Percentiles rank a stretch among this genome's conserved stretches.
Conservation (phyloP, 2,888 invertebrate genomes). For the Sclerodermus sp. region DNA sequence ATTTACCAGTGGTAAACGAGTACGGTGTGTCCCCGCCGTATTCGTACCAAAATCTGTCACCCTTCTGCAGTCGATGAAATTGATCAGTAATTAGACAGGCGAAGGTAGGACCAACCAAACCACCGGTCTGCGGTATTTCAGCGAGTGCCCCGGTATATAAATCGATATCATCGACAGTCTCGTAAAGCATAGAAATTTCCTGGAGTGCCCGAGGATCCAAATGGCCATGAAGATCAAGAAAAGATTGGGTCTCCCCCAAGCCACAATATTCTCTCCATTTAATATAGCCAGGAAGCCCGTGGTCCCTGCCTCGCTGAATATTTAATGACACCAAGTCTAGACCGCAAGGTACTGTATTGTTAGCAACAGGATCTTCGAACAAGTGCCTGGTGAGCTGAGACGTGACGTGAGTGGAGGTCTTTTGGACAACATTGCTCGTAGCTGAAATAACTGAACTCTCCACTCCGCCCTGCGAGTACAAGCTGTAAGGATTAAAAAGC, state of each 20-base stretch:
- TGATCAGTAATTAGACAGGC: constrained; percentile 85
- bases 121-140: constrained; percentile 71
- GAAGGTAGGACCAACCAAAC: constrained; percentile 82
- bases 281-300: constrained; percentile 79
- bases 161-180: constrained; percentile 83
- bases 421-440: constrained; percentile 50
- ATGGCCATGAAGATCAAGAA: constrained; percentile 66
- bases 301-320: constrained; percentile 87
- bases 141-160: constrained; percentile 85
- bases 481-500: constrained; percentile 77
- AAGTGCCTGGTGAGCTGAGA: constrained; percentile 66
- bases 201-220: constrained; percentile 68
- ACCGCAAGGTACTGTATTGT: constrained; percentile 64
- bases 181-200: constrained; percentile 68
- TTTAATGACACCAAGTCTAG: constrained; percentile 85
- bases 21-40: constrained; percentile 60
- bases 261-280: constrained; percentile 78
- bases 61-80: constrained; percentile 77
- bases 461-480: constrained; percentile 67
- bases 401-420: constrained; percentile 50
- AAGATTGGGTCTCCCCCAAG: constrained; percentile 64
- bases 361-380: constrained; percentile 62
- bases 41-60: constrained; percentile 91
- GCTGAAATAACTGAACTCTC: constrained; percentile 70
- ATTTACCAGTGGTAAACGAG: constrained; percentile 68